Evolutionary conservation across 2,888 invertebrate species (phyloP).

Genomic region (Uloborus plumipes): DNA sequence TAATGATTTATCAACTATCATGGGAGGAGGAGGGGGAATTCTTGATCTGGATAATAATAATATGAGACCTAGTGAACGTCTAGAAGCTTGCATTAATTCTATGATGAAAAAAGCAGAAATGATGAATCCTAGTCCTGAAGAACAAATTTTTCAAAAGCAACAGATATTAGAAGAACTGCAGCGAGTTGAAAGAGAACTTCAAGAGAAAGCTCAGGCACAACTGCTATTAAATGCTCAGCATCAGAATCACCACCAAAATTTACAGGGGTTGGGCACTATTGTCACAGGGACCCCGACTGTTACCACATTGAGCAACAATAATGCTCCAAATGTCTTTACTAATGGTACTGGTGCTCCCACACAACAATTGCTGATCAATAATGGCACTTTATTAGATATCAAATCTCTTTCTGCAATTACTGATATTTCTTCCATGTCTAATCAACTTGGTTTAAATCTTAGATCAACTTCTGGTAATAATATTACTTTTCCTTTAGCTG

Average conservation of each 20-base stretch:
- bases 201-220: constrained; percentile 73
- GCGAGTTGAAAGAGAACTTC: constrained; percentile 79
- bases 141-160: constrained; percentile 79
- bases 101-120: constrained; percentile 71
- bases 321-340: constrained; percentile 65
- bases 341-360: constrained; percentile 62
- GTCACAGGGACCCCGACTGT: constrained; percentile 66
- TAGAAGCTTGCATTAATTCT: constrained; percentile 72
- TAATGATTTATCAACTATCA: constrained; percentile 19
- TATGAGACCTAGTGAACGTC: constrained; percentile 70
- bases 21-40: constrained; percentile 39
- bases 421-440: constrained; percentile 55
- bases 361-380: constrained; percentile 60
- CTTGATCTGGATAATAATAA: constrained; percentile 57
- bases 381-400: constrained; percentile 51
- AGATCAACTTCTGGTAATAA: constrained; percentile 14
- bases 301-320: constrained; percentile 30
- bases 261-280: constrained; percentile 65
- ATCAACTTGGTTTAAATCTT: constrained; percentile 49
- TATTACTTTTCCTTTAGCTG: constrained; percentile 21
- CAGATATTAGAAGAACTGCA: constrained; percentile 80
- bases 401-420: constrained; percentile 53
- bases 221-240: constrained; percentile 68
- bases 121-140: constrained; percentile 72
- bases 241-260: constrained; percentile 68